Evolutionary conservation across 2,888 invertebrate genomes (phyloP), one percentile per base, ranked within the genome.

Genomic region (Brassicogethes aeneus): DNA sequence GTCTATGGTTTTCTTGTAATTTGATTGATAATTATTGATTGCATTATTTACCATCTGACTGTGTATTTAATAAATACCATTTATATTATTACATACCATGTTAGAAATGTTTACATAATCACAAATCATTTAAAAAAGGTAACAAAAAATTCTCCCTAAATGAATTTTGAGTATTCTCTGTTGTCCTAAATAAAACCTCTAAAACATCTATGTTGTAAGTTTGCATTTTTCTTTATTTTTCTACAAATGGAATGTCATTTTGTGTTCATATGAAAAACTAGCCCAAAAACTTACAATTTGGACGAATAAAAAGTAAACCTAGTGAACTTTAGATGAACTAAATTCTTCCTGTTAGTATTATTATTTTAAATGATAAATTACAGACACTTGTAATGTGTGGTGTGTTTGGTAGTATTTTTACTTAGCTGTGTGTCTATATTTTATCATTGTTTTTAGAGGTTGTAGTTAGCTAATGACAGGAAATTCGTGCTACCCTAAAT

Each of bases 341-440:
- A 35, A 35, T 35, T 16, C 16, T 35, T 15, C 15, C n/a, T 23
- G 10, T 10, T 23, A 23, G 23, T 23, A 7, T 10, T n/a, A 13
- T n/a, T 23, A 23, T 10, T 37, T 39, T 41, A 43, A 40, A 40
- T 43, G 39, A 43, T 46, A 48, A 42, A 48, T 46, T 46, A 40
- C 50, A 50, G 53, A 53, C 51, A 48, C 48, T 47, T 45, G 52
- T 54, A 56, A 42, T 56, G 59, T 59, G 57, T 59, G 58, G 54
- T 53, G 54, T 56, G 34, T 53, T 51, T 46, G 46, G 59, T 60
- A 60, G 59, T 53, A 53, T 51, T 49, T 54, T 55, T 47, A 50
- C 53, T 52, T 62, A 62, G 62, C 61, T 62, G 59, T 62, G 60
- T 62, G 62, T 61, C 55, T 23, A 23, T 23, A 23, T 23, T 51